phyloP scores from a whole-genome alignment of 2,888 invertebrate species.

The Tanytarsus gracilentus region DNA sequence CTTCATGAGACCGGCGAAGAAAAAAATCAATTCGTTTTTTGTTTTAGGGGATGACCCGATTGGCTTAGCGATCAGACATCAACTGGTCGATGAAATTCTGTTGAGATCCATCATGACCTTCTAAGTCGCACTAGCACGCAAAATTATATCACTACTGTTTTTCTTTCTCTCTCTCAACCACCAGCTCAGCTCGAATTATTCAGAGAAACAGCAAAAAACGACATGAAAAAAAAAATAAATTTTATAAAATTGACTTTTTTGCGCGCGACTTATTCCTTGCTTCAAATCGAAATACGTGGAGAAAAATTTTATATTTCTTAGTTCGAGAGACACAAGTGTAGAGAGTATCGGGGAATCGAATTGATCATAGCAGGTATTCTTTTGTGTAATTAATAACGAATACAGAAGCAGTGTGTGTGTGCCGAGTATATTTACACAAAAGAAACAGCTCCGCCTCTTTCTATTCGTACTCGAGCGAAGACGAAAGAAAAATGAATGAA shows the following conservation, averaged over 20 bases:
- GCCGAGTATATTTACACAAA: not conserved
- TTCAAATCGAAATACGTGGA: slow-evolving; percentile 1
- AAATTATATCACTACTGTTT: slow-evolving; percentile 4
- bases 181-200: not conserved
- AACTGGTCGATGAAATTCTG: slow-evolving; percentile 8
- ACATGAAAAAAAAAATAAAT: not conserved
- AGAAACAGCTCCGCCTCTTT: not conserved
- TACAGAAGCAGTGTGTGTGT: not conserved
- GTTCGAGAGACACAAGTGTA: slow-evolving; percentile 11
- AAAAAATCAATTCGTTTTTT: not conserved
- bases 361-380: slow-evolving; percentile 17
- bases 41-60: slow-evolving; percentile 15
- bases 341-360: not conserved
- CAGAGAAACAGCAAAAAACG: not conserved
- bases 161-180: not conserved
- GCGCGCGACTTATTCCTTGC: slow-evolving; percentile 27
- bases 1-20: not conserved
- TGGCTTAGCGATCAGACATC: slow-evolving; percentile 3
- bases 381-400: not conserved
- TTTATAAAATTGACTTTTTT: slow-evolving; percentile 5
- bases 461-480: too few species aligned
- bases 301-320: not conserved
- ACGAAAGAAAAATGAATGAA: not conserved
- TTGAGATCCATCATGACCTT: slow-evolving; percentile 26
- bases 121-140: slow-evolving; percentile 12